Evolutionary conservation across 30 jellyfish, hydroid and myxozoan species (phyloP).

Genomic region (Aurelia aurita): DNA sequence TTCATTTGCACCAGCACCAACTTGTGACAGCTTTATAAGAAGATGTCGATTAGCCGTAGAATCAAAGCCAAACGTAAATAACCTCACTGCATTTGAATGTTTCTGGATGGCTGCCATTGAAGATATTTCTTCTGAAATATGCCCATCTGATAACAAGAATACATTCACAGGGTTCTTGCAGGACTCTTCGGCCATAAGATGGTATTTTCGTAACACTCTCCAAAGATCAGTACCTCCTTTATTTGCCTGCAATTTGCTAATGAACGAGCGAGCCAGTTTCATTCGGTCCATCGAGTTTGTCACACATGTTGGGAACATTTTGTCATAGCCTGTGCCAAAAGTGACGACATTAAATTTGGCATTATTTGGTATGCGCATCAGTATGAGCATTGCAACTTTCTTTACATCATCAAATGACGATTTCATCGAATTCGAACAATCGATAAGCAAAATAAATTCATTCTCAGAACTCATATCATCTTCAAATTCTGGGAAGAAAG

Average conservation of each 20-base stretch:
- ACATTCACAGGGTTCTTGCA: conserved; percentile 55
- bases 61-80: conserved; percentile 84
- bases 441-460: conserved; percentile 70
- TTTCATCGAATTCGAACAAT: conserved; percentile 82
- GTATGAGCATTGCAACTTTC: conserved; percentile 67
- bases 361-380: conserved; percentile 53
- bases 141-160: conserved; percentile 87
- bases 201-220: conserved; percentile 60
- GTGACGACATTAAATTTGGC: conserved; percentile 57
- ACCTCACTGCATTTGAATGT: conserved; percentile 37
- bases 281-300: not conserved
- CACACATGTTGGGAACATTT: conserved; percentile 33
- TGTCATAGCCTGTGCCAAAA: conserved; percentile 63
- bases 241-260: conserved; percentile 23
- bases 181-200: conserved; percentile 40
- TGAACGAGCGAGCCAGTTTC: conserved; percentile 14
- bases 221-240: conserved; percentile 88
- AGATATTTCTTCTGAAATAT: conserved; percentile 77
- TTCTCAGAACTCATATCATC: conserved; percentile 7
- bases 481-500: conserved; percentile 86
- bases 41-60: conserved; percentile 83
- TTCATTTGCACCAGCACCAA: conserved; percentile 81
- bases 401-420: conserved; percentile 48
- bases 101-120: conserved; percentile 58
- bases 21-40: conserved; percentile 68